phyloP scores from a whole-genome alignment of 2,888 invertebrate species.

The Philonicus albiceps region DNA sequence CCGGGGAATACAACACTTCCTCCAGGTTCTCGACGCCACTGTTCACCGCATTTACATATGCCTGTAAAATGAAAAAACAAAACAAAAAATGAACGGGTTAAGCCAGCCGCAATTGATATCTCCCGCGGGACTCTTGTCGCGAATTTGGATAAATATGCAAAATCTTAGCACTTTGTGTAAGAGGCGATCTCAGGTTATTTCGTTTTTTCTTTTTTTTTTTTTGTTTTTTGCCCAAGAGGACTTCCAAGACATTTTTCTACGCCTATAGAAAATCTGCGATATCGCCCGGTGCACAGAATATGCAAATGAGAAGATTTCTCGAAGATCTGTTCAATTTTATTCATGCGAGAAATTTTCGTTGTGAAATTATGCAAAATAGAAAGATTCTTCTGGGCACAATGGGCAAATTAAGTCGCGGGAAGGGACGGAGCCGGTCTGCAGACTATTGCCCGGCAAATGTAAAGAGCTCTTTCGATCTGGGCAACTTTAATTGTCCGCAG shows the following conservation, averaged over 20 bases:
- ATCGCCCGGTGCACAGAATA: neutral
- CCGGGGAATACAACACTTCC: constrained; percentile 72
- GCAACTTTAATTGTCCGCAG: constrained; percentile 6
- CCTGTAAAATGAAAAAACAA: constrained; percentile 65
- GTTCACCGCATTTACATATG: constrained; percentile 76
- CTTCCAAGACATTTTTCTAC: neutral
- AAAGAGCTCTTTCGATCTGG: neutral
- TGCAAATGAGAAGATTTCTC: constrained; percentile 18
- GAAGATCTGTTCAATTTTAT: constrained; percentile 35
- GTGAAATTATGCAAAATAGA: constrained; percentile 36
- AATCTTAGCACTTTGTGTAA: neutral
- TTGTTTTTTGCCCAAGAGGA: neutral
- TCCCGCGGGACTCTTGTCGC: neutral
- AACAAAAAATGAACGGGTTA: neutral
- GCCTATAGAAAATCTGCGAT: neutral
- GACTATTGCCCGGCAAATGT: neutral
- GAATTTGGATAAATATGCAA: neutral
- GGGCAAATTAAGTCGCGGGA: constrained; percentile 18
- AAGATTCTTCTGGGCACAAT: constrained; percentile 25
- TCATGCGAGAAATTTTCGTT: constrained; percentile 38
- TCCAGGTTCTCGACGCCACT: constrained; percentile 74
- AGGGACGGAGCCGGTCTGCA: neutral
- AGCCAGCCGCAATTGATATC: neutral
- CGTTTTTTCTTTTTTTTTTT: neutral
- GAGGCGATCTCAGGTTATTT: neutral